Evolutionary conservation across 2,113 vertebrate genomes (phyloP), one percentile per base, ranked within the genome.

Genomic region (Zosterops japonicus): DNA sequence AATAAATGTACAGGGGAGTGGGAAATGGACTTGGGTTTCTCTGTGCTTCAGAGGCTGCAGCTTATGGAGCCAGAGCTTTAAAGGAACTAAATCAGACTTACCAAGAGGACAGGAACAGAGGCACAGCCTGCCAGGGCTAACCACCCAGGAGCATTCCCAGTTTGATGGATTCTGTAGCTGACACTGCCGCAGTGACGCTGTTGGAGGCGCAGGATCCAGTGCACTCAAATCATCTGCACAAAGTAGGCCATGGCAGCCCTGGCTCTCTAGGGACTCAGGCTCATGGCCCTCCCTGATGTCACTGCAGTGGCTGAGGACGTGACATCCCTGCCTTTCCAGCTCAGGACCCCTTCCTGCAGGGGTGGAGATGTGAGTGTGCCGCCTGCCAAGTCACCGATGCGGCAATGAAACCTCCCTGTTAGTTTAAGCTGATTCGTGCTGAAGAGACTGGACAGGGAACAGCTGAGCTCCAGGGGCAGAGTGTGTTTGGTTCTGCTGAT

Each of bases 61-160:
- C 36, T 85, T 21, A 13, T 3, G 15, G 13, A 72, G 36, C 18
- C 84, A 49, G 61, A 67, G 79, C 63, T 74, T 41, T 28, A 60
- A 44, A 69, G n/a, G 22, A 75, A 41, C 46, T 6, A 46, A 80
- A 36, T 46, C 41, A 67, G 71, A 72, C 27, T 42, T 8, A n/a
- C 6, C 18, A 27, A n/a, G 68, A 46, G 50, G 61, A 76, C 3
- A 57, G 78, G 59, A n/a, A 49, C 0, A 35, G 44, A 77, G 79
- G 2, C 55, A 15, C 0, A 1, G 79, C 16, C 39, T 42, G 28
- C 28, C 2, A 6, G 28, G 47, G n/a, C 59, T 36, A 6, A 35
- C 4, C 82, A 47, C 12, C 28, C 81, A 56, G 74, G 8, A 87
- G 78, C 84, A 60, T 5, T 77, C 53, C 53, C 39, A 6, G 60